Conservation (phyloP, 2,888 invertebrate genomes). For the Lapara coniferarum region DNA sequence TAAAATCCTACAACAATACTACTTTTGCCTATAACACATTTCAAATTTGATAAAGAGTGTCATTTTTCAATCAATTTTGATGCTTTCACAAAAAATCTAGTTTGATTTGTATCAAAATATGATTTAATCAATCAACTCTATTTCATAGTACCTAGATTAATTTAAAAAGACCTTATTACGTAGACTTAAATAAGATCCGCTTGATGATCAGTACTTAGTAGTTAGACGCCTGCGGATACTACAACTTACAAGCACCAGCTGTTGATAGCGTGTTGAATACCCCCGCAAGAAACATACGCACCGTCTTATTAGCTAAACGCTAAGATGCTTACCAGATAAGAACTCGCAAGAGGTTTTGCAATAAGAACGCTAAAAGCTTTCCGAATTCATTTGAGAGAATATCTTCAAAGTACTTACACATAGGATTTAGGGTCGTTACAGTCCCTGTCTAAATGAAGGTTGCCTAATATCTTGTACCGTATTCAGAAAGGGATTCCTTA, state of each 20-base stretch:
- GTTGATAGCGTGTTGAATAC: neutral
- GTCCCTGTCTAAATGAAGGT: conserved; percentile 13
- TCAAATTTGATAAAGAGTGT: no score
- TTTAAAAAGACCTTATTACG: no score
- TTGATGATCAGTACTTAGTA: neutral
- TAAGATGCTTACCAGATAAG: conserved; percentile 1
- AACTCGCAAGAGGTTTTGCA: neutral
- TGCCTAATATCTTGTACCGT: conserved; percentile 15
- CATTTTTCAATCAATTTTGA: no score
- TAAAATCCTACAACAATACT: no score
- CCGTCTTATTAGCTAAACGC: neutral
- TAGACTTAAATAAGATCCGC: neutral
- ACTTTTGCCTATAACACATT: no score
- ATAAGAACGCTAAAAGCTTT: conserved; percentile 39
- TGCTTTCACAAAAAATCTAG: no score
- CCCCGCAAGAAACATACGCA: neutral
- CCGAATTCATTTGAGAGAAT: conserved; percentile 41
- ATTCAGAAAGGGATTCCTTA: neutral
- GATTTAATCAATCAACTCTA: no score
- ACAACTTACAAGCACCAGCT: neutral
- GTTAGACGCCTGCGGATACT: neutral
- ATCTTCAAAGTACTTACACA: conserved; percentile 37
- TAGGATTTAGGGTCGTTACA: conserved; percentile 20
- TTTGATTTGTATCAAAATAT: no score
- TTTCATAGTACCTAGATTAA: no score